Conservation (phyloP, 1,140 invertebrate genomes). For the Popillia japonica region DNA sequence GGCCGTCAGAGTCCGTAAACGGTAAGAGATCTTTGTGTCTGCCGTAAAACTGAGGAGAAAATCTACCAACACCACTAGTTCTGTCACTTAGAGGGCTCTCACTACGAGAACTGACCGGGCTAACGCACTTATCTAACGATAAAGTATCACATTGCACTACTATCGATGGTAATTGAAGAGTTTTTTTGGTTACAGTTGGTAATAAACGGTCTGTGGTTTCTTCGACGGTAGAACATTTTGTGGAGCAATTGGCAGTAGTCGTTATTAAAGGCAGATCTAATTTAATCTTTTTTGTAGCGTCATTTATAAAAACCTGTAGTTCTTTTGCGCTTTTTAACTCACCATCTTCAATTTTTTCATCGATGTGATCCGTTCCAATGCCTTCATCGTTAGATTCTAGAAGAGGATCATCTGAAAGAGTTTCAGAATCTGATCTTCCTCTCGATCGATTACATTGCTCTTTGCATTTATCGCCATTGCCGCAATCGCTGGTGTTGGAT, state of each 20-base stretch:
- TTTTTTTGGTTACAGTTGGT: conserved; percentile 50
- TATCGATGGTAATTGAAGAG: conserved; percentile 69
- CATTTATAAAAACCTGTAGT: conserved; percentile 68
- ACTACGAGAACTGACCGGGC: conserved; percentile 78
- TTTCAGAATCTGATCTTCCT: conserved; percentile 73
- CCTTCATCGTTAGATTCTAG: conserved; percentile 77
- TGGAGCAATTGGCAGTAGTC: conserved; percentile 47
- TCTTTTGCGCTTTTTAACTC: conserved; percentile 71
- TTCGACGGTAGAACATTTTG: conserved; percentile 50
- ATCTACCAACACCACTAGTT: conserved; percentile 67
- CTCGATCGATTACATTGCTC: conserved; percentile 58
- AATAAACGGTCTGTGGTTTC: conserved; percentile 32
- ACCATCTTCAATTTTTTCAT: conserved; percentile 72
- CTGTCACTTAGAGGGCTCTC: conserved; percentile 79
- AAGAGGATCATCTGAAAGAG: conserved; percentile 71
- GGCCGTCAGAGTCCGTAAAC: conserved; percentile 77
- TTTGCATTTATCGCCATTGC: conserved; percentile 54
- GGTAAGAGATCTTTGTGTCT: conserved; percentile 67
- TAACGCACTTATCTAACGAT: conserved; percentile 66
- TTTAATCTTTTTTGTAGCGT: conserved; percentile 58
- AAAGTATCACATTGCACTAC: conserved; percentile 66
- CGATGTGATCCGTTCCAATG: conserved; percentile 71
- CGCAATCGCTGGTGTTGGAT: conserved; percentile 56
- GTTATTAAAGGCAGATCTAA: conserved; percentile 58
- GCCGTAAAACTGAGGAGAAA: conserved; percentile 76